Conservation (phyloP, 2,888 invertebrate species). For the Ormyrus nitidulus region DNA sequence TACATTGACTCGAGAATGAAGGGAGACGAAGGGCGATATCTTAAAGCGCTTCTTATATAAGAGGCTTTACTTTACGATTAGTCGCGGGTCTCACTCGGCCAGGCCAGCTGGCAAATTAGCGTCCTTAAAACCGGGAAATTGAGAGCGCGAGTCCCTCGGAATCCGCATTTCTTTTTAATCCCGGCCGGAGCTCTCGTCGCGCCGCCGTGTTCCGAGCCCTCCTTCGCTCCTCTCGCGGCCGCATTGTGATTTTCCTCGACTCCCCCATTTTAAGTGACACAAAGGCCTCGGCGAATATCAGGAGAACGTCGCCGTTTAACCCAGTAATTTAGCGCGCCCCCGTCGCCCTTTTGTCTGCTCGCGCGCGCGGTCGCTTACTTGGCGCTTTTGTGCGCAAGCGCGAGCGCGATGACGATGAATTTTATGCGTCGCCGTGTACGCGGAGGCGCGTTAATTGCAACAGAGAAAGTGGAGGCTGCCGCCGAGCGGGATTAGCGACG, state of each 20-base stretch:
- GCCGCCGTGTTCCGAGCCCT: too few species aligned
- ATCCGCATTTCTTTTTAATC: too few species aligned
- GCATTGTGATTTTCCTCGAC: neutral
- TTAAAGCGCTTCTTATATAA: neutral
- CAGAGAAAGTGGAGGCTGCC: neutral
- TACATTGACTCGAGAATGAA: too few species aligned
- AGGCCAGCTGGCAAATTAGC: neutral
- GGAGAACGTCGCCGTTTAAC: slow-evolving; percentile 28
- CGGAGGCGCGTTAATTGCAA: slow-evolving; percentile 8
- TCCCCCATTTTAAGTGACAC: slow-evolving; percentile 26
- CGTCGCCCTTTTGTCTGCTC: neutral
- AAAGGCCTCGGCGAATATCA: slow-evolving; percentile 19
- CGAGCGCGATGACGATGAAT: neutral
- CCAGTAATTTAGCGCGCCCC: slow-evolving; percentile 27
- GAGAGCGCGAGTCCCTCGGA: too few species aligned
- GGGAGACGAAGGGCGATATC: too few species aligned
- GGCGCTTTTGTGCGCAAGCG: neutral
- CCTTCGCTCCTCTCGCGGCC: slow-evolving; percentile 2
- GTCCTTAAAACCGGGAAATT: neutral
- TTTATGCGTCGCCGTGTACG: too few species aligned
- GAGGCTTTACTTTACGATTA: slow-evolving; percentile 4
- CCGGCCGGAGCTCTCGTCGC: too few species aligned
- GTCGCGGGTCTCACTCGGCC: neutral
- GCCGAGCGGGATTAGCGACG: neutral
- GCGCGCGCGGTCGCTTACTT: neutral